Percentiles rank a stretch among this genome's conserved stretches.
Evolutionary conservation across 92 coral and sea anemone species (phyloP).

Genomic region (Montipora capitata): DNA sequence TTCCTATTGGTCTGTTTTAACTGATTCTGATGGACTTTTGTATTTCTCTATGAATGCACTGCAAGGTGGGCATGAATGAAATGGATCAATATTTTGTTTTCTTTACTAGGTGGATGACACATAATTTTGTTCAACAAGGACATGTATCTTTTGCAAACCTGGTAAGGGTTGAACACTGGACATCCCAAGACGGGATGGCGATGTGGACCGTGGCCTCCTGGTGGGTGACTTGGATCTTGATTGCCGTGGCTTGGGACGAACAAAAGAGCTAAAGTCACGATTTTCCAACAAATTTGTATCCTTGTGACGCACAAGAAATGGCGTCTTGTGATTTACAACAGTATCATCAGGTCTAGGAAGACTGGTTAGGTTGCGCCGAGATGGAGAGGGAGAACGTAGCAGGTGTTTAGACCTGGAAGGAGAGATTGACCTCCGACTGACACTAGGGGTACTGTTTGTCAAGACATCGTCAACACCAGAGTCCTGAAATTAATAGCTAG

Average conservation of each 20-base stretch:
- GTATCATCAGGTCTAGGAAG: conserved; percentile 95
- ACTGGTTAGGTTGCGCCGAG: conserved; percentile 82
- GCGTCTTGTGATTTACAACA: conserved; percentile 77
- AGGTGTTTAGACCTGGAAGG: conserved; percentile 77
- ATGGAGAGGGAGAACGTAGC: conserved; percentile 89
- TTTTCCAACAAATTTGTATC: conserved; percentile 92
- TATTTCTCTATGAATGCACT: too few species aligned
- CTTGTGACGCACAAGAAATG: conserved; percentile 95
- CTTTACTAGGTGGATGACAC: too few species aligned
- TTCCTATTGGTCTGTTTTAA: too few species aligned
- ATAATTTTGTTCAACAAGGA: background rate
- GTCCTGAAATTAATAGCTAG: conserved; percentile 79
- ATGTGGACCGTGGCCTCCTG: conserved; percentile 90
- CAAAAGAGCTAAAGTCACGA: conserved; percentile 99
- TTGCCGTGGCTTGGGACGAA: conserved; percentile 97
- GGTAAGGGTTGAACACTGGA: conserved; percentile 88
- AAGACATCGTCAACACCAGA: conserved; percentile 91
- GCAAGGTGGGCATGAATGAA: too few species aligned
- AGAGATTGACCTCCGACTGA: conserved; percentile 90
- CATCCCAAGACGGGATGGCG: conserved; percentile 90
- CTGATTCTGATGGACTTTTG: too few species aligned
- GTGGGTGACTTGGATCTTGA: conserved; percentile 94
- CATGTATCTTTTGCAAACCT: conserved; percentile 57
- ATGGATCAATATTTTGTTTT: too few species aligned
- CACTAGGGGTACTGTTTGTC: conserved; percentile 79